Conservation (phyloP, 2,113 vertebrate species). For the Anser brachyrhynchus region DNA sequence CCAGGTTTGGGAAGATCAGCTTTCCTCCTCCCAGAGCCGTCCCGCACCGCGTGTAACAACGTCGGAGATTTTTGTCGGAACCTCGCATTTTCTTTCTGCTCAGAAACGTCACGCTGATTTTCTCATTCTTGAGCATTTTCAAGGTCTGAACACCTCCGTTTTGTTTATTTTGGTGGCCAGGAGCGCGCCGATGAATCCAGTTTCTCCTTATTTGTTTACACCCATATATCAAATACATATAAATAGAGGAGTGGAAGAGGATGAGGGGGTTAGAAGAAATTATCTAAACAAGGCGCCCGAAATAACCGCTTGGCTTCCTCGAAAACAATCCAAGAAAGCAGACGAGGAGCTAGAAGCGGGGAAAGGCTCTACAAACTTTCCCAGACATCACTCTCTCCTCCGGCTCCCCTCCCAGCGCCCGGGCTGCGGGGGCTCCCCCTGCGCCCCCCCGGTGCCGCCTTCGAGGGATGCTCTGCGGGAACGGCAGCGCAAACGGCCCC, state of each 20-base stretch:
- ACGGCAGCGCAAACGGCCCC: neutral
- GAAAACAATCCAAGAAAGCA: neutral
- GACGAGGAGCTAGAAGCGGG: neutral
- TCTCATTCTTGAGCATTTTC: neutral
- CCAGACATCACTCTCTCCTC: neutral
- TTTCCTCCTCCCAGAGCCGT: neutral
- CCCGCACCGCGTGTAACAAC: no score
- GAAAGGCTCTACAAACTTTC: neutral
- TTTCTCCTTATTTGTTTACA: neutral
- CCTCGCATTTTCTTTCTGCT: neutral
- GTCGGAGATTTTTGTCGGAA: neutral
- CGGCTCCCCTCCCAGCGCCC: neutral
- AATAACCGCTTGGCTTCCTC: neutral
- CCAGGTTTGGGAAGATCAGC: neutral
- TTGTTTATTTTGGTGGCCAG: neutral
- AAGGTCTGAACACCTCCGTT: neutral
- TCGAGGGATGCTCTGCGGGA: neutral
- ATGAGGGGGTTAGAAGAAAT: neutral
- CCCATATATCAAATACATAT: no score
- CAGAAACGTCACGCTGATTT: neutral
- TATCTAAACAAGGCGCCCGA: neutral
- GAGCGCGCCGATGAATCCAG: neutral
- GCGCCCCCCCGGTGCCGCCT: neutral
- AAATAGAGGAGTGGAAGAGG: neutral
- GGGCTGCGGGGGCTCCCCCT: neutral